Base-by-base conservation (phyloP, 2,113 vertebrate species). In the Seriola rivoliana region DNA sequence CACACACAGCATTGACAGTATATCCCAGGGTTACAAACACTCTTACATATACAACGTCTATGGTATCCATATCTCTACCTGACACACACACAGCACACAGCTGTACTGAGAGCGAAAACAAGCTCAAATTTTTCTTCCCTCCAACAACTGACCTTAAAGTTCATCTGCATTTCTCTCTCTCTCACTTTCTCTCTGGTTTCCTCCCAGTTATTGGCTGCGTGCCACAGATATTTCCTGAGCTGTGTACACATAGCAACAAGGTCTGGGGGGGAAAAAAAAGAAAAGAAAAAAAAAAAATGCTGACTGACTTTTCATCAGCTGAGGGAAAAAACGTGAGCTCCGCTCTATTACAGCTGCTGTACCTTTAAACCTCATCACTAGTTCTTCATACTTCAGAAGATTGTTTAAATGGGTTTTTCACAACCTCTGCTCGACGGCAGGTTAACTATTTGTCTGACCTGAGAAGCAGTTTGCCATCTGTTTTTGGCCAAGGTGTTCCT, bases 221-320 rank as follows among this genome's bases (percentile, higher is more conserved):
- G 86, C 86, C 88, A 88, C 46, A 67, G 58, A 88, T 81, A 88
- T 88, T 89, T 90, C 78, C 87, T 88, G 78, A 32, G 5, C 76
- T 62, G 68, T 80, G 78, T 78, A 78, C 70, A 88, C 82, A 85
- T 55, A 76, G 84, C 71, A 88, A 84, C 62, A 48, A 71, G 12
- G 66, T 57, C 38, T 80, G 19, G 17, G 9, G 21, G 10, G 9
- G 8, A 71, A 48, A 60, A 34, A 34, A 36, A 38, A 11, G 17
- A 50, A 13, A 36, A n/a, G 25, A 36, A 11, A 17, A 38, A 11
- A 1, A 50, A 44, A 73, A 66, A 72, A 75, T 55, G 81, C 78
- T 85, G 79, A 91, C 72, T 44, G 85, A 76, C 48, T 85, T 87
- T 79, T 75, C 68, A 87, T 77, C 40, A 72, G 80, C 82, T 80